phyloP scores from a whole-genome alignment of 2,113 vertebrate genomes.

The Xiphophorus couchianus region DNA sequence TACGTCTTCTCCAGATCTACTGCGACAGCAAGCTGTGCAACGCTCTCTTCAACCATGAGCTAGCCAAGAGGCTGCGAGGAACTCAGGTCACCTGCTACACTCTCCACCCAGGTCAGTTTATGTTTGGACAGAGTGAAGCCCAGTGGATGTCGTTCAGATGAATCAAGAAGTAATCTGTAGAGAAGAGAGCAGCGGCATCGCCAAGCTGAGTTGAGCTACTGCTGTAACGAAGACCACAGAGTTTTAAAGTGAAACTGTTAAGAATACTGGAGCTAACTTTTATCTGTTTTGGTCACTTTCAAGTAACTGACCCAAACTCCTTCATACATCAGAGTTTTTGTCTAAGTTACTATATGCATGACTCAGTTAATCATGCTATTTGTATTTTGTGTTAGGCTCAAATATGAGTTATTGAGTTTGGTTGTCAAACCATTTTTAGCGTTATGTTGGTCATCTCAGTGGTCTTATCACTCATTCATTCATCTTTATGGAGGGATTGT shows the following conservation, averaged over 20 bases:
- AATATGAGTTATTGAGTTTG: background rate
- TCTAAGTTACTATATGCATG: no score
- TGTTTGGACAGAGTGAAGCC: background rate
- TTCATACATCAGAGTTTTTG: no score
- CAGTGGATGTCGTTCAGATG: no score
- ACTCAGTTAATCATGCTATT: background rate
- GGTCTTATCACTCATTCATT: background rate
- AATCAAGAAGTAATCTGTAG: no score
- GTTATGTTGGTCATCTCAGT: background rate
- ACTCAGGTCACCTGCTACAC: constrained; percentile 87
- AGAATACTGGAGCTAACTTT: no score
- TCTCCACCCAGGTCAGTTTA: constrained; percentile 88
- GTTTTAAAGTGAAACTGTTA: no score
- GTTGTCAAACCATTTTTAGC: background rate
- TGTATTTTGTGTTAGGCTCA: background rate
- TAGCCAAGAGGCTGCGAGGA: constrained; percentile 85
- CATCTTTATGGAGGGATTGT: background rate
- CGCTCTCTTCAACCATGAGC: constrained; percentile 85
- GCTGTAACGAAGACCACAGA: no score
- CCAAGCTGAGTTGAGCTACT: no score
- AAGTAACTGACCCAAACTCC: no score
- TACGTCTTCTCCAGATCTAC: constrained; percentile 76
- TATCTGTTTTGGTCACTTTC: no score
- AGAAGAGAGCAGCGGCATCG: no score
- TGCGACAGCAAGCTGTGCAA: constrained; percentile 93